A percentile compares a stretch with the other conserved stretches of the same genome.
phyloP scores from a whole-genome alignment of 2,888 invertebrate species.

The Athripsodes cinereus region DNA sequence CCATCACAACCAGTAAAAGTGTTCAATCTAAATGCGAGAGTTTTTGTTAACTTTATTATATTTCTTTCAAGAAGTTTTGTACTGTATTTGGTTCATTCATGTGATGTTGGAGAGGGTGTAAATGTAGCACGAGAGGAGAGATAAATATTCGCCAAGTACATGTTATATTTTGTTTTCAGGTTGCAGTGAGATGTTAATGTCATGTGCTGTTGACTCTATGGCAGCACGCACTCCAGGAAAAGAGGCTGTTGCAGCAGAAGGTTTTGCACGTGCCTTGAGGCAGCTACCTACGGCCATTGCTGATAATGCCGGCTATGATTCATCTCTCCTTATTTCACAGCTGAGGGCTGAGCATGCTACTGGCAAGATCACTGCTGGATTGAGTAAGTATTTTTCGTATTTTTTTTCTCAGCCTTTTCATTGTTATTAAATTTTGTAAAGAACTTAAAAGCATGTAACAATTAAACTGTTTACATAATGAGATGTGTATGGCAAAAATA shows the following conservation, averaged over 20 bases:
- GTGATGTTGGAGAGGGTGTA: too few species aligned
- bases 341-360: conserved; percentile 86
- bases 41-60: too few species aligned
- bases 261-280: conserved; percentile 82
- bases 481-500: too few species aligned
- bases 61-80: too few species aligned
- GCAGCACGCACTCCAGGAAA: conserved; percentile 91
- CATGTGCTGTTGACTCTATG: conserved; percentile 78
- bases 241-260: conserved; percentile 95
- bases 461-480: background rate
- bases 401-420: background rate
- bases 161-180: conserved; percentile 32
- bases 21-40: too few species aligned
- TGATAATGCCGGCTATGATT: conserved; percentile 98
- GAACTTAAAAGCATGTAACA: background rate
- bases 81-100: too few species aligned
- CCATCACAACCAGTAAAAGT: too few species aligned
- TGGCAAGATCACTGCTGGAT: conserved; percentile 69
- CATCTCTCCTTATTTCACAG: conserved; percentile 88
- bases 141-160: too few species aligned
- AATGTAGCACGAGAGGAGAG: too few species aligned
- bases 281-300: conserved; percentile 93
- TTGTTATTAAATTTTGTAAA: background rate
- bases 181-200: conserved; percentile 96
- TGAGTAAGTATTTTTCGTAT: conserved; percentile 52